These are phyloP conservation scores for Microchirus variegatus DNA, from an alignment of 2,797 vertebrate species.

Conservation along the genomic window DNA sequence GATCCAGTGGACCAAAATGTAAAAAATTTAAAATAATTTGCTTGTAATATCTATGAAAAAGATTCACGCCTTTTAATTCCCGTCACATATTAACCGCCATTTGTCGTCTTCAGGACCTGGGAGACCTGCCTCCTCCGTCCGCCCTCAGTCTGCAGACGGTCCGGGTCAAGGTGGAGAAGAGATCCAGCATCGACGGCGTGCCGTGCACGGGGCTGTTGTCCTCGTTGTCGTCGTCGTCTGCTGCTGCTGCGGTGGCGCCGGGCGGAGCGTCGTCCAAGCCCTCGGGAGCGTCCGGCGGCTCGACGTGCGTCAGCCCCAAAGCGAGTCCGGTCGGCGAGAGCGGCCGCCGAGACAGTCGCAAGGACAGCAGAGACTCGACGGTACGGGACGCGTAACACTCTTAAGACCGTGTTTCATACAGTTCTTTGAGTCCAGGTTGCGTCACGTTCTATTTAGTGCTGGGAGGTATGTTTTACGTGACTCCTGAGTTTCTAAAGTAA, in stretches of 20 bases:
- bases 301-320: constrained; percentile 68
- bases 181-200: constrained; percentile 76
- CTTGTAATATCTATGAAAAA: too few relatives aligned
- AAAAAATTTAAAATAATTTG: too few relatives aligned
- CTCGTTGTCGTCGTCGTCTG: too few relatives aligned
- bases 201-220: constrained; percentile 37
- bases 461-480: too few relatives aligned
- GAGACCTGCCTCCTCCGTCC: constrained; percentile 83
- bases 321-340: constrained; percentile 57
- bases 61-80: too few relatives aligned
- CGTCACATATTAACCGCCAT: too few relatives aligned
- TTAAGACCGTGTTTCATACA: too few relatives aligned
- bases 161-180: constrained; percentile 91
- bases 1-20: too few relatives aligned
- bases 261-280: constrained; percentile 75
- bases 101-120: constrained; percentile 78
- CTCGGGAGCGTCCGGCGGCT: constrained; percentile 32
- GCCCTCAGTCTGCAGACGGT: constrained; percentile 90
- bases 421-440: too few relatives aligned
- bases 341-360: constrained; percentile 59
- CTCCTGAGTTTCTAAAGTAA: too few relatives aligned
- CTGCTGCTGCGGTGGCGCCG: too few relatives aligned
- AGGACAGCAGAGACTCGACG: constrained; percentile 69
- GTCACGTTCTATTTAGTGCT: too few relatives aligned
- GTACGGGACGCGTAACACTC: constrained; percentile 13